Evolutionary conservation across 2,113 vertebrate genomes (phyloP).

Genomic region (Vanacampus margaritifer): DNA sequence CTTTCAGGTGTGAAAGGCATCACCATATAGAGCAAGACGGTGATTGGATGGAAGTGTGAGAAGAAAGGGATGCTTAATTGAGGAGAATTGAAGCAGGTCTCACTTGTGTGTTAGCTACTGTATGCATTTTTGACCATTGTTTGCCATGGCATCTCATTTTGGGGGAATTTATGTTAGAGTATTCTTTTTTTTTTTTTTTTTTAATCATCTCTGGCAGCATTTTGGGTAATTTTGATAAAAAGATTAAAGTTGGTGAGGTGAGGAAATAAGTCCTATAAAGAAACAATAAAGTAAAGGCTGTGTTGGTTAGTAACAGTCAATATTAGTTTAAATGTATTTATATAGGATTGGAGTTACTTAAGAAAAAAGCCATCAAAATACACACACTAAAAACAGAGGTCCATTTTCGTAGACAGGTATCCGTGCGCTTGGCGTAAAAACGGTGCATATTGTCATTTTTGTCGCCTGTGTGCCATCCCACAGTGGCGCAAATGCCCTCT

Average conservation of each 20-base stretch:
- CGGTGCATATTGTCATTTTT: too few species aligned
- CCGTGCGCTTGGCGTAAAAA: too few species aligned
- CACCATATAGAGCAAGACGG: slow-evolving; percentile 75
- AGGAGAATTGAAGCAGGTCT: slow-evolving; percentile 55
- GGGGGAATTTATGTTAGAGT: background rate
- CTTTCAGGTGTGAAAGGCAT: slow-evolving; percentile 71
- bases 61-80: slow-evolving; percentile 61
- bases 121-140: background rate
- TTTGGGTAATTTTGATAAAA: background rate
- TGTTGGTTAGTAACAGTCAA: too few species aligned
- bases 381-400: background rate
- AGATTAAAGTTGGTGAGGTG: background rate
- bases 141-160: background rate
- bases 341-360: background rate
- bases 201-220: background rate
- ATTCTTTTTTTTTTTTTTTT: background rate
- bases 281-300: background rate
- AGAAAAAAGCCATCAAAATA: background rate
- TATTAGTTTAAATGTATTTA: background rate
- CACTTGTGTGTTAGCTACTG: background rate
- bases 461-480: too few species aligned
- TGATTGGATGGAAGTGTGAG: slow-evolving; percentile 45
- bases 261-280: background rate
- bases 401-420: too few species aligned
- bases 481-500: too few species aligned